phyloP scores from a whole-genome alignment of 92 coral and sea anemone species.

The Meandrina meandrites region DNA sequence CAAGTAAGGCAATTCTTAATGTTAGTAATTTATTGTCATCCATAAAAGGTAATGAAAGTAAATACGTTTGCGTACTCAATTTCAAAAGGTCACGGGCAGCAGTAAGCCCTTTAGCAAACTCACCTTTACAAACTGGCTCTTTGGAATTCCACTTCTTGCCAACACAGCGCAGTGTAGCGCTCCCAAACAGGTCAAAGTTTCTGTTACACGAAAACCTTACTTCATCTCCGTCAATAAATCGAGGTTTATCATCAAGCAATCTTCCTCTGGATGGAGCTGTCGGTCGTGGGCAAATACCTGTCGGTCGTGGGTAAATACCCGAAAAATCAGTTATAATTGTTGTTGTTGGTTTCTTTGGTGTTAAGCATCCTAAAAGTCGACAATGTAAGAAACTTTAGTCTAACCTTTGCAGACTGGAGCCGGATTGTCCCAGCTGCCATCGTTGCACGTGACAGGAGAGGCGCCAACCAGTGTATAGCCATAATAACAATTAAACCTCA shows the following conservation, averaged over 20 bases:
- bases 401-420: constrained; percentile 54
- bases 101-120: neutral
- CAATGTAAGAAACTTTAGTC: neutral
- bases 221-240: constrained; percentile 53
- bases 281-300: constrained; percentile 15
- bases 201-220: constrained; percentile 39
- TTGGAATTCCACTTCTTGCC: constrained; percentile 28
- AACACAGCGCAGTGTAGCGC: constrained; percentile 12
- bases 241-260: neutral
- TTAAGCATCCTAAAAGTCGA: neutral
- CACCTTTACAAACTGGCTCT: constrained; percentile 49
- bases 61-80: too few species aligned
- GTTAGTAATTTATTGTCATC: too few species aligned
- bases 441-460: constrained; percentile 20
- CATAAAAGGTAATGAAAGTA: too few species aligned
- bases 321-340: neutral
- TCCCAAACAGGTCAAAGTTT: constrained; percentile 54
- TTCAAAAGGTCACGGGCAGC: too few species aligned
- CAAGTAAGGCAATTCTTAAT: too few species aligned
- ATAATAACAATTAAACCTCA: constrained; percentile 22
- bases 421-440: constrained; percentile 31
- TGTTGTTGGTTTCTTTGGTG: neutral
- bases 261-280: neutral
- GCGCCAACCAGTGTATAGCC: constrained; percentile 25
- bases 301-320: constrained; percentile 11